Evolutionary conservation across 2,888 invertebrate species (phyloP).

Genomic region (Philhelius pedissequus): DNA sequence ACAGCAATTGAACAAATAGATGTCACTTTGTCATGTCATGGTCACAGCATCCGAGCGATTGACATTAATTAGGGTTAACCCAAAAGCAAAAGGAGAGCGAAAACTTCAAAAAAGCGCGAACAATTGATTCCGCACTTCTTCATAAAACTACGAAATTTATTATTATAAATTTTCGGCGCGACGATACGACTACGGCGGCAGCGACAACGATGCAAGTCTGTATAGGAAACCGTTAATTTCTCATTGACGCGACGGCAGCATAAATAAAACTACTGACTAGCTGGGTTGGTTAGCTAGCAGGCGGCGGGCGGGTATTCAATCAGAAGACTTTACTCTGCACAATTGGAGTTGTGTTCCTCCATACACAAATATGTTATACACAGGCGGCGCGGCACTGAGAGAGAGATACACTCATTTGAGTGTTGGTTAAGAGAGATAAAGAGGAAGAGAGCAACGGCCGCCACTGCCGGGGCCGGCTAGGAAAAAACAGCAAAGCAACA

Average conservation of each 20-base stretch:
- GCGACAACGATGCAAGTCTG: slow-evolving; percentile 39
- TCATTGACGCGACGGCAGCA: slow-evolving; percentile 65
- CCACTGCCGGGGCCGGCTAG: neutral
- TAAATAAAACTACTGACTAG: slow-evolving; percentile 66
- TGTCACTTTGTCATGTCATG: slow-evolving; percentile 49
- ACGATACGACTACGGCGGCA: slow-evolving; percentile 3
- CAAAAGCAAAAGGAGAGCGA: slow-evolving; percentile 11
- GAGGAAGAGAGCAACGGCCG: slow-evolving; percentile 16
- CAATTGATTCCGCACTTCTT: neutral
- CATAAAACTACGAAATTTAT: neutral
- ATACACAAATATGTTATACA: neutral
- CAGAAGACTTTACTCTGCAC: slow-evolving; percentile 51
- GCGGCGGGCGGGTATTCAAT: slow-evolving; percentile 65
- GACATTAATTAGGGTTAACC: neutral
- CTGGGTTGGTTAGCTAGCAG: slow-evolving; percentile 47
- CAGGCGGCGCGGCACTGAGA: too few species aligned
- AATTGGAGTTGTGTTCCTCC: slow-evolving; percentile 50
- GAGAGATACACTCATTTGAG: slow-evolving; percentile 18
- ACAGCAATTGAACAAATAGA: slow-evolving; percentile 21
- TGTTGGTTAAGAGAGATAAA: slow-evolving; percentile 28
- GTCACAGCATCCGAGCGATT: slow-evolving; percentile 27
- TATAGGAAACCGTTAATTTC: slow-evolving; percentile 60
- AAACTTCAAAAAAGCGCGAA: slow-evolving; percentile 48
- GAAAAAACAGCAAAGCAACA: neutral
- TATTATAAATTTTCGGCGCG: slow-evolving; percentile 24